Conservation (phyloP, 2,113 vertebrate genomes). For the Stegastes partitus region DNA sequence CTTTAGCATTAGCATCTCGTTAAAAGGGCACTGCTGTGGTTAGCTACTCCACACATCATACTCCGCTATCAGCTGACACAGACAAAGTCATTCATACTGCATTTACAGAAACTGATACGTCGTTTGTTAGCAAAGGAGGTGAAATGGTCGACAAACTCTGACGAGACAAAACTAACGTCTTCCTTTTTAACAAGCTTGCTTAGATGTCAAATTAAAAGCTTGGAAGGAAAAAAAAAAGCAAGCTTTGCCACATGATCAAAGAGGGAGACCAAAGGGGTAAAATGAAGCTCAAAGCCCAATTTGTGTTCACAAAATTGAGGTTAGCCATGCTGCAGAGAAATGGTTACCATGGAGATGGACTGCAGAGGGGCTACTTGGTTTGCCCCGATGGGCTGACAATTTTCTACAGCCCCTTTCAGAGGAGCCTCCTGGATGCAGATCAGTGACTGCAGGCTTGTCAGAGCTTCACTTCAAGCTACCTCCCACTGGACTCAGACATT, state of each 20-base stretch:
- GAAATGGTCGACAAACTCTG: neutral
- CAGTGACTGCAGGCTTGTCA: constrained; percentile 27
- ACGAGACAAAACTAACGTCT: neutral
- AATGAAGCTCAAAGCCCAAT: neutral
- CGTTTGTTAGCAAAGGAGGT: constrained; percentile 9
- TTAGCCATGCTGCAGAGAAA: constrained; percentile 23
- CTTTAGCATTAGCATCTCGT: constrained; percentile 28
- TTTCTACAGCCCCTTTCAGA: constrained; percentile 14
- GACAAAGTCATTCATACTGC: constrained; percentile 31
- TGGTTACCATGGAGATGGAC: constrained; percentile 36
- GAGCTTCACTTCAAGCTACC: constrained; percentile 38
- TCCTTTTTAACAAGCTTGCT: constrained; percentile 2
- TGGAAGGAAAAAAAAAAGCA: too few relatives aligned
- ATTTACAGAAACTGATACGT: constrained; percentile 10
- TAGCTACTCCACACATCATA: neutral
- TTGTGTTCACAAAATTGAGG: constrained; percentile 6
- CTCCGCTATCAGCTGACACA: neutral
- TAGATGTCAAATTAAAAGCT: neutral
- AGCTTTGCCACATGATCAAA: too few relatives aligned
- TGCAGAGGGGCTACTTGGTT: constrained; percentile 22
- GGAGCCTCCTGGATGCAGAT: constrained; percentile 50
- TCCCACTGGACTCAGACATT: constrained; percentile 25
- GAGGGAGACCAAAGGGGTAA: neutral
- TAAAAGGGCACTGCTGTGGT: constrained; percentile 9
- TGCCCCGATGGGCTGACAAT: neutral